phyloP scores from a whole-genome alignment of 1,140 invertebrate genomes.

The Platyscapa corneri region DNA sequence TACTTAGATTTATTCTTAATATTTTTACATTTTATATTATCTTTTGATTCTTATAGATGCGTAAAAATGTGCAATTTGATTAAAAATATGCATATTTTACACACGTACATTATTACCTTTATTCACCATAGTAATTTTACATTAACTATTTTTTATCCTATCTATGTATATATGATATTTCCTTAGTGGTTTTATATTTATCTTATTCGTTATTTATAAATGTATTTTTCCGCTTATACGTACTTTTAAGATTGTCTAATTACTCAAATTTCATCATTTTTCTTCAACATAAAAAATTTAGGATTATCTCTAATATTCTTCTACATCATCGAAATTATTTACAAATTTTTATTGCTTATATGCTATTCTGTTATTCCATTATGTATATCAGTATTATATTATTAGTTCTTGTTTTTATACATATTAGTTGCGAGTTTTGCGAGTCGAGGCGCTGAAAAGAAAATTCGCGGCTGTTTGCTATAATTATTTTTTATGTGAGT shows the following conservation, averaged over 20 bases:
- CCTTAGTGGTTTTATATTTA: conserved; percentile 7
- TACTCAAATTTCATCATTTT: background rate
- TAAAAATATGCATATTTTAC: conserved; percentile 6
- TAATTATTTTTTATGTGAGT: background rate
- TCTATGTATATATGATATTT: background rate
- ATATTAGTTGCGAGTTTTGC: conserved; percentile 19
- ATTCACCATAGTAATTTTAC: conserved; percentile 15
- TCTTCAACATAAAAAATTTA: conserved; percentile 3
- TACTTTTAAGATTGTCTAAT: conserved; percentile 15
- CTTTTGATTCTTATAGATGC: background rate
- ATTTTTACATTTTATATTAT: background rate
- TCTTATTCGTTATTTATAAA: background rate
- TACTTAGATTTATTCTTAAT: background rate
- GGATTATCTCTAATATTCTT: conserved; percentile 1
- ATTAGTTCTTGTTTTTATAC: background rate
- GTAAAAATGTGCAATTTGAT: conserved; percentile 1
- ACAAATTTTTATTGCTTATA: conserved; percentile 12
- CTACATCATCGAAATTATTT: background rate
- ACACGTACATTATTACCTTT: background rate
- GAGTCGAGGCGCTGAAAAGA: background rate
- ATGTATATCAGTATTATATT: background rate
- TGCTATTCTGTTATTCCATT: background rate
- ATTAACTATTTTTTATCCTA: conserved; percentile 10
- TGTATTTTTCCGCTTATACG: conserved; percentile 6
- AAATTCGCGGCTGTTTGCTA: background rate